These are phyloP conservation scores for Macroramphosus scolopax DNA, from an alignment of 2,797 vertebrate species.

Conservation along the genomic window DNA sequence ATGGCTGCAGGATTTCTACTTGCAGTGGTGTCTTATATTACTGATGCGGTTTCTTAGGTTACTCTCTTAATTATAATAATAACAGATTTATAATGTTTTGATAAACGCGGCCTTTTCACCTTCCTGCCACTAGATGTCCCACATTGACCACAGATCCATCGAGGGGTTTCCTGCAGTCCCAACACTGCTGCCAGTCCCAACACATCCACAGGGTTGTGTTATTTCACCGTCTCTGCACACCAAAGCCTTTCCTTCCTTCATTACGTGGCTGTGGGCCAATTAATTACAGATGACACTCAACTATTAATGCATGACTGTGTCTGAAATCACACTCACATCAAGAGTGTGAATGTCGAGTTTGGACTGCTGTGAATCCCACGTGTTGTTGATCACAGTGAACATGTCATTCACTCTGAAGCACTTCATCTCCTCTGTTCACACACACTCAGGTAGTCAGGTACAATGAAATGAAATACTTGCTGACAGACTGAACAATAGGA, in stretches of 20 bases:
- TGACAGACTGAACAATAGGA: too few species aligned
- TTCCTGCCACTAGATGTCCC: slow-evolving; percentile 66
- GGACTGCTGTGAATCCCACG: too few species aligned
- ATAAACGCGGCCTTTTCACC: too few species aligned
- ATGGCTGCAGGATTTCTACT: too few species aligned
- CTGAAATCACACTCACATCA: slow-evolving; percentile 47
- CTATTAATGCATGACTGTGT: slow-evolving; percentile 32
- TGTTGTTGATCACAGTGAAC: slow-evolving; percentile 12
- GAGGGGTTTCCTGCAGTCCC: too few species aligned
- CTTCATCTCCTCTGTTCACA: neutral
- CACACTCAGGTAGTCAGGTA: too few species aligned
- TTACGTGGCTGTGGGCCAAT: slow-evolving; percentile 39
- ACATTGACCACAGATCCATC: slow-evolving; percentile 29
- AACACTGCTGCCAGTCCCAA: slow-evolving; percentile 27
- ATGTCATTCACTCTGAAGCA: slow-evolving; percentile 14
- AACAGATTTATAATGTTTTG: too few species aligned
- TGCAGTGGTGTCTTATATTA: too few species aligned
- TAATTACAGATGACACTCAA: slow-evolving; percentile 41
- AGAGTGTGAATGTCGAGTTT: slow-evolving; percentile 21
- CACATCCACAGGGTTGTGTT: slow-evolving; percentile 45
- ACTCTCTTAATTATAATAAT: too few species aligned
- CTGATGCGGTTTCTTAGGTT: too few species aligned
- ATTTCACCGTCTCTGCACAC: slow-evolving; percentile 39
- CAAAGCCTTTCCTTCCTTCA: slow-evolving; percentile 24
- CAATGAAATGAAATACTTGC: too few species aligned